Evolutionary conservation across 2,888 invertebrate genomes (phyloP).

Genomic region (Eristalis intricaria): DNA sequence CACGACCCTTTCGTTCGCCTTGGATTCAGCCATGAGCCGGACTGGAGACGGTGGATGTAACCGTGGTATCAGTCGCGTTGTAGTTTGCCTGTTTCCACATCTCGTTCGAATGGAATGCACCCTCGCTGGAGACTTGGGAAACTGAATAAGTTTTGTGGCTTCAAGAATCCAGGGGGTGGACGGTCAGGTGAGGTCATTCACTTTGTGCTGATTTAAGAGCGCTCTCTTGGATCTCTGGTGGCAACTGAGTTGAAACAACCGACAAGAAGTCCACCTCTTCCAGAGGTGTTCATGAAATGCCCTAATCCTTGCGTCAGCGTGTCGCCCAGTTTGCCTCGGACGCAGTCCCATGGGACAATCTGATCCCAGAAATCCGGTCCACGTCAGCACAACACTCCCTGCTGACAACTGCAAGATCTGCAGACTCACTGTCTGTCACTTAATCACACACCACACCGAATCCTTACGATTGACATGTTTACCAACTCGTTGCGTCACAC

Average conservation of each 20-base stretch:
- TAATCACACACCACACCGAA: slow-evolving; percentile 62
- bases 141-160: background rate
- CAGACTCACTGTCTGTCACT: slow-evolving; percentile 56
- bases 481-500: slow-evolving; percentile 60
- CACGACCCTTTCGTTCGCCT: slow-evolving; percentile 16
- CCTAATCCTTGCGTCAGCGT: too few species aligned
- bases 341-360: too few species aligned
- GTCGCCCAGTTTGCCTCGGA: too few species aligned
- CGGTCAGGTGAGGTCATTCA: background rate
- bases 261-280: too few species aligned
- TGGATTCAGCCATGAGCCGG: slow-evolving; percentile 2
- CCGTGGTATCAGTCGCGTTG: background rate
- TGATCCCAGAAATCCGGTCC: background rate
- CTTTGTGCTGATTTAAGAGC: background rate
- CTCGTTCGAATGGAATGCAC: slow-evolving; percentile 26
- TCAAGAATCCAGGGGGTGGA: background rate
- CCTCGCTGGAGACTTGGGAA: background rate
- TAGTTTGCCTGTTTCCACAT: background rate
- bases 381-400: background rate
- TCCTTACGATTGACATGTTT: slow-evolving; percentile 65
- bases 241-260: too few species aligned
- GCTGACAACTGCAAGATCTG: slow-evolving; percentile 9
- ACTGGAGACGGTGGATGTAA: background rate
- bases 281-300: too few species aligned
- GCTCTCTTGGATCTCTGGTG: too few species aligned